These are phyloP conservation scores for Aplocera efformata DNA, from an alignment of 2,888 invertebrate species.

Conservation along the genomic window DNA sequence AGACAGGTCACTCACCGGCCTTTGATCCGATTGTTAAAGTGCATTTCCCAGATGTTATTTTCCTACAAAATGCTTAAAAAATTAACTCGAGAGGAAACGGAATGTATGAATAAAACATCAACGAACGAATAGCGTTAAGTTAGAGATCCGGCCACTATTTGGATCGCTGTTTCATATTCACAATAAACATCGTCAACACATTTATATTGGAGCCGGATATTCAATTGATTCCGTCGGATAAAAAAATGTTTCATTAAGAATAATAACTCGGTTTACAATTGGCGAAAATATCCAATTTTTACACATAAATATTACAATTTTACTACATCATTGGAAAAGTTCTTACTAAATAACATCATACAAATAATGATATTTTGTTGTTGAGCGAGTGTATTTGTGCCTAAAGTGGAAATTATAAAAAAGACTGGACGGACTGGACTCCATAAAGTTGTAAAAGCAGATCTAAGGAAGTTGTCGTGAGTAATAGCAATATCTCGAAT, in stretches of 20 bases:
- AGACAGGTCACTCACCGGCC: conserved; percentile 64
- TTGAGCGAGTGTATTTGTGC: no score
- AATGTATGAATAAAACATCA: conserved; percentile 51
- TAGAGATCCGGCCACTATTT: conserved; percentile 16
- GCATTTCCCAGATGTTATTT: conserved; percentile 63
- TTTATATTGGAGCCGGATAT: conserved; percentile 33
- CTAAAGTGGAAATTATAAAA: no score
- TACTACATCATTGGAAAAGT: no score
- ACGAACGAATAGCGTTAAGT: conserved; percentile 19
- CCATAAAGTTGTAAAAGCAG: conserved; percentile 3
- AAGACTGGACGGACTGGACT: no score
- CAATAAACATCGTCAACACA: conserved; percentile 53
- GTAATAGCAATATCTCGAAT: conserved; percentile 33
- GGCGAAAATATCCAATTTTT: no score
- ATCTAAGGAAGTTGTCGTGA: conserved; percentile 23
- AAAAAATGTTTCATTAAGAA: no score
- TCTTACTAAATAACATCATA: no score
- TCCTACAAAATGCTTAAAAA: conserved; percentile 48
- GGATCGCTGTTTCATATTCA: conserved; percentile 35
- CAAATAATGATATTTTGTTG: no score
- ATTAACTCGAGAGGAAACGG: conserved; percentile 40
- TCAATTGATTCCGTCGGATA: no score
- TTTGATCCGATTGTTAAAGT: conserved; percentile 67
- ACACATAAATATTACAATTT: no score
- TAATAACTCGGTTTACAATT: no score